Conservation (phyloP, 2,113 vertebrate species). For the Halichoeres trimaculatus region DNA sequence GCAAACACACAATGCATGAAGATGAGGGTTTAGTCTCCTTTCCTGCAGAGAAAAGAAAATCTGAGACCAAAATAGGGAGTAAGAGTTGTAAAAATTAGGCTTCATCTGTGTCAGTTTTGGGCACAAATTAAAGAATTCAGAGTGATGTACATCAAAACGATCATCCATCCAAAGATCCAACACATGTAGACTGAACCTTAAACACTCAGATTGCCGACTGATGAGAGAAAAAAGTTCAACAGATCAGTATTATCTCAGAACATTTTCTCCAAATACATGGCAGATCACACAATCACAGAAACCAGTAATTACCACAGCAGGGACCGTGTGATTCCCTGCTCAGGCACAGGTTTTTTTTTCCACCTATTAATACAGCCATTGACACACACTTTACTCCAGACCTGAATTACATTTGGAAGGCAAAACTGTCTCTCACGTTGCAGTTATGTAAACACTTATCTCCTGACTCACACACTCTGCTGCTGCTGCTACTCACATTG, state of each 20-base stretch:
- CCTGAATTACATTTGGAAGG: conserved; percentile 19
- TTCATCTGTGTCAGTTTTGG: not conserved
- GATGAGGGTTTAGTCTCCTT: too few species aligned
- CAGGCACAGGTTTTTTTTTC: not conserved
- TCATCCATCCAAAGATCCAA: too few species aligned
- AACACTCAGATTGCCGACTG: conserved; percentile 42
- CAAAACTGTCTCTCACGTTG: conserved; percentile 17
- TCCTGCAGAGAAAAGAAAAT: too few species aligned
- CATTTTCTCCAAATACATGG: conserved; percentile 46
- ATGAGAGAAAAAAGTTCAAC: conserved; percentile 16
- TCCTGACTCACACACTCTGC: conserved; percentile 55
- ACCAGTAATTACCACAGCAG: too few species aligned
- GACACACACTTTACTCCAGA: conserved; percentile 18
- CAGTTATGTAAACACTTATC: conserved; percentile 69
- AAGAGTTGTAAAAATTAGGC: conserved; percentile 9
- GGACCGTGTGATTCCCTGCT: conserved; percentile 6
- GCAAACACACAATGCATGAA: too few species aligned
- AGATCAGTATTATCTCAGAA: conserved; percentile 52
- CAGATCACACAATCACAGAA: too few species aligned
- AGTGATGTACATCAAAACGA: conserved; percentile 9
- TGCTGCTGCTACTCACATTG: conserved; percentile 40
- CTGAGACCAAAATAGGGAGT: not conserved
- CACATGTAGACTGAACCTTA: conserved; percentile 17
- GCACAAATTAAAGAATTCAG: not conserved
- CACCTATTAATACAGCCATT: too few species aligned